Conservation (phyloP, 1,140 invertebrate genomes). For the Saccostrea glomerata region DNA sequence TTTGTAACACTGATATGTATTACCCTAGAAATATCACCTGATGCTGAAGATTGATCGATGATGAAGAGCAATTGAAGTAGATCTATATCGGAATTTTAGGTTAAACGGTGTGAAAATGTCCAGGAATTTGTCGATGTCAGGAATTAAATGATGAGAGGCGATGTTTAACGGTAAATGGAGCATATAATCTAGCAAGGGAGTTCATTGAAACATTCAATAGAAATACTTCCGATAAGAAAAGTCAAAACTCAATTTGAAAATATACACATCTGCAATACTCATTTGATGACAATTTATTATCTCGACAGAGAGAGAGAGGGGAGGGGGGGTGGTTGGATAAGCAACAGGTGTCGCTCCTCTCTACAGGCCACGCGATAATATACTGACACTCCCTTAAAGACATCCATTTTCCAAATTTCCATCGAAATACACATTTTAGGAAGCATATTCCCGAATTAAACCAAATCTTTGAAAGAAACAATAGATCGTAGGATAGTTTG, state of each 20-base stretch:
- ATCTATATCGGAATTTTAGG: neutral
- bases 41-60: neutral
- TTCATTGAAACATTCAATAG: neutral
- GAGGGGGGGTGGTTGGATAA: no score
- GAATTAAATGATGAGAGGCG: neutral
- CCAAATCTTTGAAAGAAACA: no score
- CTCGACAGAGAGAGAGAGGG: no score
- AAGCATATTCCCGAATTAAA: no score
- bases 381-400: no score
- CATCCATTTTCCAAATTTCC: no score
- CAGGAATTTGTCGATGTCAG: no score
- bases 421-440: no score
- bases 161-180: neutral
- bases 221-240: neutral
- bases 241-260: neutral
- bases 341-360: no score
- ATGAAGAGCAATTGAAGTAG: neutral
- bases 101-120: neutral
- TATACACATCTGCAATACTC: neutral
- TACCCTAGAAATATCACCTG: neutral
- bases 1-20: neutral
- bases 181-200: neutral
- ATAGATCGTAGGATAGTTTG: no score
- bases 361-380: no score
- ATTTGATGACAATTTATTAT: no score